Conservation (phyloP, 35 echinoderm and acorn worm genomes). For the Amphiura filiformis region DNA sequence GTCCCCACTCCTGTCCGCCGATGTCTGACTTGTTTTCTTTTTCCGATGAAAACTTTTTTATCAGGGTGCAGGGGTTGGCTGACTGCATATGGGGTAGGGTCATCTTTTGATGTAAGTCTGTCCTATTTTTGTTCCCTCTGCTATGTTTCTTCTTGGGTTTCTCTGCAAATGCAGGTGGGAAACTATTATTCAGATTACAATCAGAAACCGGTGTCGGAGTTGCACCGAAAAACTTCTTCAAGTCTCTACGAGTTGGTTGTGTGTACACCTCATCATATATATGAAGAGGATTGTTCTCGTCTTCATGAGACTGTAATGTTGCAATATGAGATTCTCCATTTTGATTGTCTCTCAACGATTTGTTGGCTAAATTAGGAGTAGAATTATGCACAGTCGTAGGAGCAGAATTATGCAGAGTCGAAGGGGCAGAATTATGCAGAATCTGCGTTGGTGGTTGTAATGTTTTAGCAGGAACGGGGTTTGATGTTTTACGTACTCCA, state of each 20-base stretch:
- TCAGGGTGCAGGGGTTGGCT: background rate
- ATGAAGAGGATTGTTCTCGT: background rate
- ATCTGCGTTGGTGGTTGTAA: background rate
- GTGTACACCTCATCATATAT: background rate
- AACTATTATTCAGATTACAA: background rate
- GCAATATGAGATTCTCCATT: background rate
- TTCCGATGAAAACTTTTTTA: background rate
- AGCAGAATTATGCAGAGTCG: too few relatives aligned
- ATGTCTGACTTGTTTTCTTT: background rate
- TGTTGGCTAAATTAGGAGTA: too few relatives aligned
- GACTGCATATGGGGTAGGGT: background rate
- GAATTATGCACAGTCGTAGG: too few relatives aligned
- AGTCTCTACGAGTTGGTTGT: background rate
- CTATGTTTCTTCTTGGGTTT: background rate
- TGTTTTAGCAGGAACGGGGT: background rate
- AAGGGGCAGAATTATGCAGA: too few relatives aligned
- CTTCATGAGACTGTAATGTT: background rate
- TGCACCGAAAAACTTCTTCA: constrained; percentile 3
- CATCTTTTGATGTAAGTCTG: background rate
- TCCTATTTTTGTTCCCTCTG: background rate
- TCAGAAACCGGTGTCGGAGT: too few relatives aligned
- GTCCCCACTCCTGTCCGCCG: background rate
- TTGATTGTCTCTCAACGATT: too few relatives aligned
- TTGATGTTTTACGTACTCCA: background rate
- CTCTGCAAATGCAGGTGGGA: background rate